Conservation (phyloP, 2,113 vertebrate species). For the Hippocampus zosterae region DNA sequence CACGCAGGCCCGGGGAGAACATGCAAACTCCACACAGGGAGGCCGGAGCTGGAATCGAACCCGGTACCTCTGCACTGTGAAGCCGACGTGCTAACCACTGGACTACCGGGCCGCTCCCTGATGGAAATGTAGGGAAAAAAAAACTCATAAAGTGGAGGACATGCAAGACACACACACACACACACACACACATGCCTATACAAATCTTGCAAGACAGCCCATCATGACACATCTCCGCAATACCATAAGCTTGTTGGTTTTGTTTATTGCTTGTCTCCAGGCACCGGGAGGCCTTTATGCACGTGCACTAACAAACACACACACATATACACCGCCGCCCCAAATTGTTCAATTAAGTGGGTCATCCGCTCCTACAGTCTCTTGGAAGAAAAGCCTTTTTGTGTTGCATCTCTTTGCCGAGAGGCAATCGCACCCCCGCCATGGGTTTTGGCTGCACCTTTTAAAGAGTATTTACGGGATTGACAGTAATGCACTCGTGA, state of each 20-base stretch:
- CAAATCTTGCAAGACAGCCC: constrained; percentile 37
- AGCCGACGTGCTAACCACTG: too few relatives aligned
- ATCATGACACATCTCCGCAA: constrained; percentile 46
- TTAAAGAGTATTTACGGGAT: constrained; percentile 66
- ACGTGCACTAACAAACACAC: constrained; percentile 25
- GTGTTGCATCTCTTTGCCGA: constrained; percentile 59
- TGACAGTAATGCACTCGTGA: constrained; percentile 50
- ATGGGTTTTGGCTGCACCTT: constrained; percentile 61
- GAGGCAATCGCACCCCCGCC: constrained; percentile 59
- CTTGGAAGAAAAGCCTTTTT: constrained; percentile 64
- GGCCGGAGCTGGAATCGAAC: too few relatives aligned
- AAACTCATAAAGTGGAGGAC: constrained; percentile 17
- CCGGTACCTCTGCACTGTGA: too few relatives aligned
- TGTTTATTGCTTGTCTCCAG: constrained; percentile 69
- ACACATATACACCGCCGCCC: constrained; percentile 40
- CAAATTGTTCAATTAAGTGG: constrained; percentile 75
- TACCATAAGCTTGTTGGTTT: constrained; percentile 64
- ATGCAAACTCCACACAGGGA: too few relatives aligned
- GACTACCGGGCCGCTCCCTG: too few relatives aligned
- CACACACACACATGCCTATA: constrained; percentile 15
- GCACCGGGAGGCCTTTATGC: constrained; percentile 56
- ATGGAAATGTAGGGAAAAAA: constrained; percentile 4
- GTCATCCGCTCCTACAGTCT: constrained; percentile 71
- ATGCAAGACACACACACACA: constrained; percentile 8
- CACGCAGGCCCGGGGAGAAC: too few relatives aligned